Evolutionary conservation across 1,140 invertebrate species (phyloP), one percentile per base, ranked within the genome.

Genomic region (Drosophila kanapiae): DNA sequence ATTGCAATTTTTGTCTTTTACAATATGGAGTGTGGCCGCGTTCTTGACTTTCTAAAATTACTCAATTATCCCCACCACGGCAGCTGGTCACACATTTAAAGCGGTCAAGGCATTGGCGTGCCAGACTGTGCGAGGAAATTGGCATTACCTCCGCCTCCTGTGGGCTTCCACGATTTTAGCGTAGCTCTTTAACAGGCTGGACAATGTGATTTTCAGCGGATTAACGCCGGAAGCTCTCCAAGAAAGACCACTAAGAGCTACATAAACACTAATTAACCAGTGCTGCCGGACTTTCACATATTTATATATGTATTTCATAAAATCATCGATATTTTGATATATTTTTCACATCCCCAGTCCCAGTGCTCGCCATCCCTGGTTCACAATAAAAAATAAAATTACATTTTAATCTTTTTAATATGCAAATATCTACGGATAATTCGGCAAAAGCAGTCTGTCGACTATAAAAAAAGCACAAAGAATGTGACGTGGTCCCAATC

Each of bases 301-400:
- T 33, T 33, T 7, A 16, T n/a, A 47, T 4, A 16, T n/a, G 23
- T 4, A 47, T 27, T 16, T 16, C 11, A 8, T 14, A 14, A 37
- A 33, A 37, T 23, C 23, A 54, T 54, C 51, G 51, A 37, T 37
- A 54, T 53, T 0, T 8, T 7, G 18, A 18, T 35, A 18, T 8
- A 38, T 38, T n/a, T 38, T 14, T 38, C 35, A 23, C 62, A 64
- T 16, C 38, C 18, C 62, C n/a, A 40, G 16, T 62, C 62, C 16
- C 6, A 47, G 42, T 48, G 27, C 8, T 31, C 4, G n/a, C 47
- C 54, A 77, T 14, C 57, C 63, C 58, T 76, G 42, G 54, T 18
- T 63, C 53, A 45, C 65, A 48, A 68, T 68, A 70, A 68, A 68
- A 68, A 68, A 59, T 64, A 49, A 42, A 70, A 67, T 77, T 68